Evolutionary conservation across 2,888 invertebrate genomes (phyloP), one percentile per base, ranked within the genome.

Genomic region (Cosmia trapezina): DNA sequence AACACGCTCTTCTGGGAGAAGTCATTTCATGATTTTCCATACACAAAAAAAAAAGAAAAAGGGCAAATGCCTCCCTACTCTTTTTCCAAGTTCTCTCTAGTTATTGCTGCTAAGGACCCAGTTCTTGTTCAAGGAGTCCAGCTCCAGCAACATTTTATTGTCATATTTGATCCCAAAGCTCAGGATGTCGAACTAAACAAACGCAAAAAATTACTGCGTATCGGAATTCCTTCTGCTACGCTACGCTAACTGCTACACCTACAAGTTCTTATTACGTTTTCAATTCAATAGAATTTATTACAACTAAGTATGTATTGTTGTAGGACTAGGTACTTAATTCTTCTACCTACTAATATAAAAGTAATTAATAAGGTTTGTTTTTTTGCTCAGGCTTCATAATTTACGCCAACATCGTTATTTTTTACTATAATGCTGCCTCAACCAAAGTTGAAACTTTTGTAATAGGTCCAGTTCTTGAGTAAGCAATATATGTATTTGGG

Each of bases 371-470:
- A 51, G 45, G 54, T 51, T 65, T 51, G 47, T 60, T 65, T 59
- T 41, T 77, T 73, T 79, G 33, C 47, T 45, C 14, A 28, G 11
- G 17, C 45, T 47, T 53, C 61, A 57, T 37, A 57, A 57, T 73
- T 79, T 79, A 66, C 49, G 60, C 33, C 51, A 53, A 73, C n/a
- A 57, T 65, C 61, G 56, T 78, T 71, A 61, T 71, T 71, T 78
- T 64, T 76, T 64, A 64, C 59, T 71, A 78, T 22, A 51, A 41
- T 33, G 59, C 49, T 59, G 33, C 60, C 47, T 57, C n/a, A 61
- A 19, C 14, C 11, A 41, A 47, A 64, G 8, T 78, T 22, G 33
- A 49, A 54, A 53, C 37, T 72, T 78, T 70, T 54, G 78, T 71
- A 60, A 59, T 41, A 28, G 28, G 28, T 51, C 22, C 6, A 54